Percentiles rank a stretch among this genome's conserved stretches.
Evolutionary conservation across 1,140 invertebrate genomes (phyloP).

Genomic region (Cyphomyrmex costatus): DNA sequence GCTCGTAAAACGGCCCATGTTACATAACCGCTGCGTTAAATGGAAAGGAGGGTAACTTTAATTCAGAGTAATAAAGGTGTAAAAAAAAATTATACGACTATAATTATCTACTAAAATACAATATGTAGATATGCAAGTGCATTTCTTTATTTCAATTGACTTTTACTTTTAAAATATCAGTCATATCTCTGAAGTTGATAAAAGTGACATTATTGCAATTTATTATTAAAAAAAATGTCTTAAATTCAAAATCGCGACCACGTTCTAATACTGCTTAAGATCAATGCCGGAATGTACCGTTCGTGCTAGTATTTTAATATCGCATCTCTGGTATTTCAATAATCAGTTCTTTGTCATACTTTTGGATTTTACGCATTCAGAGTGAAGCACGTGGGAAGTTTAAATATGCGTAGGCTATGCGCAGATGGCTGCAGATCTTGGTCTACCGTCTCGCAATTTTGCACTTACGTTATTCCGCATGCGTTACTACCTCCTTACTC

Average conservation of each 20-base stretch:
- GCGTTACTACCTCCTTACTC: not conserved
- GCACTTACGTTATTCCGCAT: conserved; percentile 31
- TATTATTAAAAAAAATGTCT: not conserved
- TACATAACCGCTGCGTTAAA: not conserved
- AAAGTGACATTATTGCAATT: not conserved
- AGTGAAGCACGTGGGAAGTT: conserved; percentile 8
- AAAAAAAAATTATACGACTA: not conserved
- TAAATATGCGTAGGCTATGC: conserved; percentile 17
- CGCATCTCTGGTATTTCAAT: not conserved
- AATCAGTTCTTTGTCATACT: not conserved
- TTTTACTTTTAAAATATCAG: not conserved
- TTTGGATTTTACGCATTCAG: not conserved
- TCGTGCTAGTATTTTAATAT: not conserved
- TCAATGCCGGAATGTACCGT: not conserved
- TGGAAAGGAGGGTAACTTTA: not conserved
- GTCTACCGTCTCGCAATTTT: conserved; percentile 33
- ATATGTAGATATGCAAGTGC: not conserved
- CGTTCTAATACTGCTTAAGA: not conserved
- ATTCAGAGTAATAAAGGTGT: conserved; percentile 12
- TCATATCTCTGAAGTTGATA: not conserved
- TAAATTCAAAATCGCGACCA: not conserved
- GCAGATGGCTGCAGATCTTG: conserved; percentile 32
- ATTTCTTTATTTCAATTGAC: not conserved
- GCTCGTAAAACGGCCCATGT: not conserved
- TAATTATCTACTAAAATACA: not conserved